Base-by-base conservation (phyloP, 1,140 invertebrate species). In the Anastatus disparis region DNA sequence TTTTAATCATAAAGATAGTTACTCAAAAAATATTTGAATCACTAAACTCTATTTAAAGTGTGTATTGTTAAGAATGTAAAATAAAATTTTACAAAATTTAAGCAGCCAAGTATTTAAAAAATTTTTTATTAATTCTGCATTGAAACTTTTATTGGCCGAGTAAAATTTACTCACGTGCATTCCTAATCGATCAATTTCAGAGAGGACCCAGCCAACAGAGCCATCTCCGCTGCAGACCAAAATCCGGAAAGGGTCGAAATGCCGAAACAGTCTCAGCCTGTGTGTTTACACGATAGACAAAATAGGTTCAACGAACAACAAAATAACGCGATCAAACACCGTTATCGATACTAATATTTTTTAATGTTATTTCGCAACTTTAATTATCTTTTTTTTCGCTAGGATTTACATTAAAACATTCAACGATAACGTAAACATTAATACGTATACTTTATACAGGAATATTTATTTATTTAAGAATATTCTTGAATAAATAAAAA, bases 221-320 rank as follows among this genome's bases (percentile, higher is more conserved):
- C 95, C 95, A 84, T 97, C 95, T 3, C 95, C 95, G 69, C 95
- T 95, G 87, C 95, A 97, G 13, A 97, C 94, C 40, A 97, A 86
- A 75, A 97, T 94, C 68, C 95, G 90, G 80, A 97, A 94, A 63
- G 95, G 95, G 81, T 96, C 93, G 80, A 97, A 96, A 83, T 95
- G 93, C 73, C 94, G 89, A 87, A 97, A 97, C 42, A 97, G 88
- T 50, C 93, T 88, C 71, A 97, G 87, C 50, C 90, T 91, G 81
- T 75, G n/a, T n/a, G 78, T 76, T 70, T 55, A 70, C 12, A 70
- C 46, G 44, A 55, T 24, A 58, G 40, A 55, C 13, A 58, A 22
- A 56, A 3, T 46, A 8, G 15, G 46, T 67, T 59, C 20, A 63
- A 44, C 42, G n/a, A 56, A 70, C 42, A 40, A 52, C 44, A 42